Conservation (phyloP, 2,888 invertebrate genomes). For the Cephus runcator region DNA sequence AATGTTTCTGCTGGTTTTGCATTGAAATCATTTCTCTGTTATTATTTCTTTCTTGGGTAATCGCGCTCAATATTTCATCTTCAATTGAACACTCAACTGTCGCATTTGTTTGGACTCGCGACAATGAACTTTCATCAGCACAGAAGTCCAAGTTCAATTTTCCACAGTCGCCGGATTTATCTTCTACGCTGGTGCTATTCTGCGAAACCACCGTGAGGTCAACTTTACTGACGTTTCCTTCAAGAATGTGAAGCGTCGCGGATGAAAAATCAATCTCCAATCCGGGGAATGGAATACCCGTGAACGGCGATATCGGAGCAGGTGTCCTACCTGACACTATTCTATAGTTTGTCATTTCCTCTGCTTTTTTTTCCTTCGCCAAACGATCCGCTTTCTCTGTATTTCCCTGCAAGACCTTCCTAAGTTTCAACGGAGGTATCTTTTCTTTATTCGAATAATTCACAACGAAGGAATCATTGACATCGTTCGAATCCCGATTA, state of each 20-base stretch:
- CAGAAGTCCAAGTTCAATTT: not conserved
- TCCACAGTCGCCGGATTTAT: not conserved
- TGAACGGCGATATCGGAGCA: not conserved
- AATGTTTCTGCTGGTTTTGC: not conserved
- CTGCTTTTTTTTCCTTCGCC: not conserved
- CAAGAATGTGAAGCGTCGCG: not conserved
- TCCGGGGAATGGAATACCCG: not conserved
- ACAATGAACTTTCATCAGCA: not conserved
- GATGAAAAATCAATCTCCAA: not conserved
- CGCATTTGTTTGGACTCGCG: not conserved
- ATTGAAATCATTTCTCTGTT: not conserved
- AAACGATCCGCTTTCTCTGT: not conserved
- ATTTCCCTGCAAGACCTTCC: constrained; percentile 37
- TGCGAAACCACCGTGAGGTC: not conserved
- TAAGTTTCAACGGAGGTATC: constrained; percentile 53
- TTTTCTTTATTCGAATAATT: constrained; percentile 23
- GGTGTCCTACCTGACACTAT: constrained; percentile 43
- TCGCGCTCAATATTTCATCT: not conserved
- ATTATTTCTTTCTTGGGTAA: not conserved
- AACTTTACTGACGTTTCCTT: not conserved
- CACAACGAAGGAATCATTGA: not conserved
- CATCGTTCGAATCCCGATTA: not conserved
- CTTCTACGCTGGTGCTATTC: not conserved
- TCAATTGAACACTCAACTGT: not conserved
- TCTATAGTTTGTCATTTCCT: constrained; percentile 39